Percentiles rank a stretch among this genome's conserved stretches.
These are phyloP conservation scores for Agrotis puta DNA, from an alignment of 2,888 invertebrate species.

Conservation along the genomic window DNA sequence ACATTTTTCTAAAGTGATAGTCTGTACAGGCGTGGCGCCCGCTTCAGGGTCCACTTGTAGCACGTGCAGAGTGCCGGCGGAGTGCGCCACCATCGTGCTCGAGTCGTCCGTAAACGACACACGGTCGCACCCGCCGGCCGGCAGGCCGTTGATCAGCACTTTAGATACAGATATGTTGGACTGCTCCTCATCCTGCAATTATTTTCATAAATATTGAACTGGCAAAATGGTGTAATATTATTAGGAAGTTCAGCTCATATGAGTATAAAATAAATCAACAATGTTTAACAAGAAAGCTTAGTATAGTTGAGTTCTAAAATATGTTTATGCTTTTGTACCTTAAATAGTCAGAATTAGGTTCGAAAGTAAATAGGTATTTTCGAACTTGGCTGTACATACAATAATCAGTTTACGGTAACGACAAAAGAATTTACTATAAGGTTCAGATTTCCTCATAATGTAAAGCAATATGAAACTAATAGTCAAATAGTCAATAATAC, in stretches of 20 bases:
- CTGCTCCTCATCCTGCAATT: constrained; percentile 81
- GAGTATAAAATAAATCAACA: too few relatives aligned
- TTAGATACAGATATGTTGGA: constrained; percentile 81
- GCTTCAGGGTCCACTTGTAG: constrained; percentile 82
- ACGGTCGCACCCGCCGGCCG: constrained; percentile 74
- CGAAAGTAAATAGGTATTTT: too few relatives aligned
- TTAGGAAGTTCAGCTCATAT: too few relatives aligned
- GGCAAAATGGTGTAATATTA: too few relatives aligned
- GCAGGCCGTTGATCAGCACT: constrained; percentile 77
- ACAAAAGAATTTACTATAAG: too few relatives aligned
- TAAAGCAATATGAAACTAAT: not conserved
- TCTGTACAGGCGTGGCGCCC: constrained; percentile 80
- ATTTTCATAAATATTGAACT: not conserved
- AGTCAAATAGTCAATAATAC: not conserved
- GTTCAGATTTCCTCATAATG: not conserved
- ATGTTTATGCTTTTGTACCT: too few relatives aligned
- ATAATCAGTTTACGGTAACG: too few relatives aligned
- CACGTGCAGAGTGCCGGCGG: constrained; percentile 73
- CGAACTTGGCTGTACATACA: too few relatives aligned
- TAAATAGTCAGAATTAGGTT: too few relatives aligned
- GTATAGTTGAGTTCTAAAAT: too few relatives aligned
- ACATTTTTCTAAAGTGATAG: constrained; percentile 80
- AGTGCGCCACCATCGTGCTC: constrained; percentile 72
- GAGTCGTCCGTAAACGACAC: constrained; percentile 82
- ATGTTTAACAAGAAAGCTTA: too few relatives aligned